Evolutionary conservation across 2,113 vertebrate genomes (phyloP).

Genomic region (Oxyura jamaicensis): DNA sequence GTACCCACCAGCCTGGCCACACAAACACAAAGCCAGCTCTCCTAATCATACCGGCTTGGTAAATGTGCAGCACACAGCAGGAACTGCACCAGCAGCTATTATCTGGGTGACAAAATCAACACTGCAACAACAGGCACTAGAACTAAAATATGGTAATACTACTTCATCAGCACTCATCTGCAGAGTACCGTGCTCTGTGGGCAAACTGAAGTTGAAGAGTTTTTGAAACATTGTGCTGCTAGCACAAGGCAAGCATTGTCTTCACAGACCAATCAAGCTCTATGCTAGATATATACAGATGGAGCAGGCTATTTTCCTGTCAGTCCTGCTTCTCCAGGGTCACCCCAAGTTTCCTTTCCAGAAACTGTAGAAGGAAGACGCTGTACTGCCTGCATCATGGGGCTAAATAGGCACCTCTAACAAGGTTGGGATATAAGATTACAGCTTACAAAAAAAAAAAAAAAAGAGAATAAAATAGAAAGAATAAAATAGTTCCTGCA

Average conservation of each 20-base stretch:
- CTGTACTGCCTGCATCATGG: not conserved
- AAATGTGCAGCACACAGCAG: not conserved
- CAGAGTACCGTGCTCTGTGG: accelerated
- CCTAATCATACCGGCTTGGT: not conserved
- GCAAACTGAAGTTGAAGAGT: not conserved
- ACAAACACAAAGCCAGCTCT: not conserved
- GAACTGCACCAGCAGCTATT: not conserved
- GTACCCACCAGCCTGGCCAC: not conserved
- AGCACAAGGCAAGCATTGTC: not conserved
- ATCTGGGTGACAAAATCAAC: not conserved
- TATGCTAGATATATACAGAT: not conserved
- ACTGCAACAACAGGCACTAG: not conserved
- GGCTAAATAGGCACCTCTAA: not conserved
- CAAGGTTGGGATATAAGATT: not conserved
- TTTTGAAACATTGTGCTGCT: not conserved
- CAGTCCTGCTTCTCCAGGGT: not conserved
- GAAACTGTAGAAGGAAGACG: accelerated
- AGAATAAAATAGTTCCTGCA: not conserved
- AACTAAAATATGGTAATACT: not conserved
- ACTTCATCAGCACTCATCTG: not conserved
- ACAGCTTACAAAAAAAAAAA: not conserved
- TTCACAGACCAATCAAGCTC: not conserved
- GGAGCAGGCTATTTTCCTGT: not conserved
- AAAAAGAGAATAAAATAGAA: not conserved
- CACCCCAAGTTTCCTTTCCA: not conserved